Conservation (phyloP, 1,140 invertebrate species). For the Diprion similis region DNA sequence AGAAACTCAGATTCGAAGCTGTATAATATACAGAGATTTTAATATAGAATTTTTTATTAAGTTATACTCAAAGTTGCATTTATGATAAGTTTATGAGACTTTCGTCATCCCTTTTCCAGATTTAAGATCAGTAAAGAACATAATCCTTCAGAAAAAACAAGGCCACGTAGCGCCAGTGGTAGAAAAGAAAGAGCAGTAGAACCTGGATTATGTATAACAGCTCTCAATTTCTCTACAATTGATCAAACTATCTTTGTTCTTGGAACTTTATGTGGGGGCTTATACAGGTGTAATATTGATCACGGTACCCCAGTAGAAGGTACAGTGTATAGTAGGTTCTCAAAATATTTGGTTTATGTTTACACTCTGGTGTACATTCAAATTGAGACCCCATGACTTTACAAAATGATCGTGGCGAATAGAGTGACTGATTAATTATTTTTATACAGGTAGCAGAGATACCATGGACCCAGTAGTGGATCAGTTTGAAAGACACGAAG, state of each 20-base stretch:
- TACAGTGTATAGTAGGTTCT: conserved; percentile 22
- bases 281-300: conserved; percentile 55
- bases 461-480: conserved; percentile 55
- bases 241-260: conserved; percentile 51
- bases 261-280: conserved; percentile 56
- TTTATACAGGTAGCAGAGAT: conserved; percentile 39
- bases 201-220: conserved; percentile 53
- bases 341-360: too few species aligned
- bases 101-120: conserved; percentile 32
- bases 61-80: background rate
- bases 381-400: background rate
- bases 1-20: conserved; percentile 1
- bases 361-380: too few species aligned
- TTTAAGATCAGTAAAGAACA: conserved; percentile 55
- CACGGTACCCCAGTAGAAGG: conserved; percentile 44
- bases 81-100: conserved; percentile 16
- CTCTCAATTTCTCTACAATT: conserved; percentile 53
- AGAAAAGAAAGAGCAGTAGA: conserved; percentile 52
- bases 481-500: conserved; percentile 54
- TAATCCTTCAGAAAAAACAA: conserved; percentile 52
- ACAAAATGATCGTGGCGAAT: background rate
- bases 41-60: background rate
- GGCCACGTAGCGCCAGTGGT: conserved; percentile 52
- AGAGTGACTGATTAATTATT: background rate
- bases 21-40: background rate